Evolutionary conservation across 2,888 invertebrate genomes (phyloP).

Genomic region (Dioctria linearis): DNA sequence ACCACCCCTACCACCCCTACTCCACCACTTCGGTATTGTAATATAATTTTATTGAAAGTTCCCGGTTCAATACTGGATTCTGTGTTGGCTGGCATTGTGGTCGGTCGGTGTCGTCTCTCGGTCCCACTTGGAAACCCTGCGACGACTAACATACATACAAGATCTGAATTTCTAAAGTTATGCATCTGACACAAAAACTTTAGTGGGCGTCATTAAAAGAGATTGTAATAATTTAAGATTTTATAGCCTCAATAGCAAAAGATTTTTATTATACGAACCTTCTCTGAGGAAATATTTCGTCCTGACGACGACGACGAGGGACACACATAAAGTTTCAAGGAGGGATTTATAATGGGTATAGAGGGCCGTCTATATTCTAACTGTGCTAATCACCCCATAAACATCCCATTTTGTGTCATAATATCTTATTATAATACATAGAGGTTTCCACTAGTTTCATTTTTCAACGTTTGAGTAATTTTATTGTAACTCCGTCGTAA

Average conservation of each 20-base stretch:
- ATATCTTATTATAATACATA: slow-evolving; percentile 26
- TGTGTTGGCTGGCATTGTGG: neutral
- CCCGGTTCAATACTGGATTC: too few relatives aligned
- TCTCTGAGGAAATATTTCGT: neutral
- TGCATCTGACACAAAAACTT: slow-evolving; percentile 39
- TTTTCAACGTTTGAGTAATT: slow-evolving; percentile 23
- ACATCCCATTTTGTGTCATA: neutral
- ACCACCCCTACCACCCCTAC: neutral
- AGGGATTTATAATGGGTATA: neutral
- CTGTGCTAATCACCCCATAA: slow-evolving; percentile 29
- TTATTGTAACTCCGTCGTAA: slow-evolving; percentile 26
- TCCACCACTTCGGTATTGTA: neutral
- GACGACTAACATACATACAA: slow-evolving; percentile 16
- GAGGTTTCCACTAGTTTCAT: slow-evolving; percentile 24
- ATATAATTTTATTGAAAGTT: neutral
- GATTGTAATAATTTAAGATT: slow-evolving; percentile 44
- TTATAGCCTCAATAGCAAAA: slow-evolving; percentile 33
- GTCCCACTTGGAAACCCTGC: neutral
- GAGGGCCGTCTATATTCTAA: neutral
- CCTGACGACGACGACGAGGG: neutral
- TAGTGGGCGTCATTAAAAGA: slow-evolving; percentile 26
- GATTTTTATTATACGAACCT: slow-evolving; percentile 29
- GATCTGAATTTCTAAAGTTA: slow-evolving; percentile 36
- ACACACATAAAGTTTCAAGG: neutral
- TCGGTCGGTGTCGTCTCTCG: neutral